phyloP scores from a whole-genome alignment of 2,113 vertebrate species.

The Lathamus discolor region DNA sequence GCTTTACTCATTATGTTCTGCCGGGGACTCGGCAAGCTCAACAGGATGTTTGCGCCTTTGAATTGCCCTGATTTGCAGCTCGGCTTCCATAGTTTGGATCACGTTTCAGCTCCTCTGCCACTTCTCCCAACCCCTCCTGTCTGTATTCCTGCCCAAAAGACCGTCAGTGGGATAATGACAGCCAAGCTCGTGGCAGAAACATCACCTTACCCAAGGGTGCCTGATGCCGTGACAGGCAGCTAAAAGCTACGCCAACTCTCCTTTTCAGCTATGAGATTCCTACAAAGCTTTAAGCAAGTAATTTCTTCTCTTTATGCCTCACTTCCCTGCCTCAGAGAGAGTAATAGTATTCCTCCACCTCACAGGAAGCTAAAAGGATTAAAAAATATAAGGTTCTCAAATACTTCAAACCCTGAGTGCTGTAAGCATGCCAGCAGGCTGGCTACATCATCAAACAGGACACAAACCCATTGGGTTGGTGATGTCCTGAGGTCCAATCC shows the following conservation, averaged over 20 bases:
- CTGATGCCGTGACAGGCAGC: background rate
- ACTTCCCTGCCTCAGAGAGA: background rate
- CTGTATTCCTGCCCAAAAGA: background rate
- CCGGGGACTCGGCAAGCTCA: background rate
- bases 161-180: background rate
- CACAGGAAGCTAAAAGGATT: background rate
- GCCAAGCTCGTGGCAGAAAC: background rate
- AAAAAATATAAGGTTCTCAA: background rate
- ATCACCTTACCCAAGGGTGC: background rate
- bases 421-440: background rate
- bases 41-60: conserved; percentile 36
- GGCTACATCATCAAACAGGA: background rate
- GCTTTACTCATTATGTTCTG: background rate
- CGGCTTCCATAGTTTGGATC: background rate
- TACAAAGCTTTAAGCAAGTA: background rate
- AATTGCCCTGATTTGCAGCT: background rate
- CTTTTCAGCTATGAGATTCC: background rate
- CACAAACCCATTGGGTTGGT: background rate
- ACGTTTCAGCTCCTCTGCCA: background rate
- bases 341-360: background rate
- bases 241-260: background rate
- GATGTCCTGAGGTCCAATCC: background rate
- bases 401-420: background rate
- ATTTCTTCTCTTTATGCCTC: background rate
- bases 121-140: background rate